Base-by-base conservation (phyloP, 2,888 invertebrate genomes). In the Hesperia comma region DNA sequence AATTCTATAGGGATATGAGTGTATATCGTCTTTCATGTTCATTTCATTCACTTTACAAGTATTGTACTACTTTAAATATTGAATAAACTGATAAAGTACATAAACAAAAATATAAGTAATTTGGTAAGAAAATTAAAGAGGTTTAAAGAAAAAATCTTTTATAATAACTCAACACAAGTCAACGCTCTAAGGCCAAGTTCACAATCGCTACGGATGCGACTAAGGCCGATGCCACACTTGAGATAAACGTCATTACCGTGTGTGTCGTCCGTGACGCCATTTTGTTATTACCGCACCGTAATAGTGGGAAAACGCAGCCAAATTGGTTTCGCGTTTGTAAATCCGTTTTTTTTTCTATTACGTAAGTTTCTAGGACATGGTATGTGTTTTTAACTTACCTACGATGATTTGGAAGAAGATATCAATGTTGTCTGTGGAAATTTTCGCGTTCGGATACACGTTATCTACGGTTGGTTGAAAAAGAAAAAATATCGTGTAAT, bases 261-360 rank as follows among this genome's bases (percentile, higher is more conserved):
- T 83, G 81, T 90, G 91, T 91, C 91, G 76, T 83, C 91, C 90
- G 86, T 88, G 80, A 88, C 86, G 87, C 88, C 90, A 90, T 90
- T 79, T 90, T 89, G 84, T 69, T 85, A 86, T 87, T 88, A 81
- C 79, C 74, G 72, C 74, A 79, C 79, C 81, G 81, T 86, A 86
- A 87, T 86, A 87, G 81, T 90, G 90, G 87, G 87, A 90, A 90
- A 61, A 88, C 76, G 84, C 79, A 72, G 71, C 75, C 73, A 83
- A 83, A 84, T 82, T 82, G 82, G 80, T 80, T 81, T 79, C 77
- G 77, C 78, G 77, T 83, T 81, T 79, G 76, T 76, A 72, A 75
- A 73, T 71, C 72, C 68, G 71, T 63, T 68, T 70, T 76, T 74
- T 55, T 77, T 77, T 72, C 64, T 73, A 73, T 78, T 78, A 74